Evolutionary conservation across 2,113 vertebrate genomes (phyloP).

Genomic region (Megaceryle torquata): DNA sequence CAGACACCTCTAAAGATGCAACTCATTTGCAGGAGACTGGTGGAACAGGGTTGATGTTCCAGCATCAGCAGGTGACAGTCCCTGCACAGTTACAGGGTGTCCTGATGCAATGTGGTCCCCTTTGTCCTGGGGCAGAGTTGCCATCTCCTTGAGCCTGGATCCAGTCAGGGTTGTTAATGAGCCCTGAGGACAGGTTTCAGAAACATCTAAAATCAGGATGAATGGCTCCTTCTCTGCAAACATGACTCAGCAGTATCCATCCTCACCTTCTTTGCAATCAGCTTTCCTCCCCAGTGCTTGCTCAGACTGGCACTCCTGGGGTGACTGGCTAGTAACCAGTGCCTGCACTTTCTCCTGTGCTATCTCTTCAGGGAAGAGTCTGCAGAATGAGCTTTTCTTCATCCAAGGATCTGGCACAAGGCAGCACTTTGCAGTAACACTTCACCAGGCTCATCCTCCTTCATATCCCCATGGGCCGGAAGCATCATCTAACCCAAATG

Average conservation of each 20-base stretch:
- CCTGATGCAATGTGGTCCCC: rapidly evolving
- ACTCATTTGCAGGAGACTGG: neutral
- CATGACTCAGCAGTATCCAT: neutral
- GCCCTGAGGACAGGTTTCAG: neutral
- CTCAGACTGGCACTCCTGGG: rapidly evolving
- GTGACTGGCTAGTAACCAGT: rapidly evolving
- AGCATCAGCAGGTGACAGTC: neutral
- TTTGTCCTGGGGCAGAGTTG: neutral
- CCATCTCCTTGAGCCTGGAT: neutral
- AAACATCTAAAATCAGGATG: neutral
- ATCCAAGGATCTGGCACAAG: neutral
- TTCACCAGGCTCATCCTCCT: neutral
- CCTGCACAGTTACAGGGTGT: neutral
- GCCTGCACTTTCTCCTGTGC: rapidly evolving
- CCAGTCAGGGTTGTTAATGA: neutral
- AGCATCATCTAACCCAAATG: neutral
- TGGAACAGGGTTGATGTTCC: neutral
- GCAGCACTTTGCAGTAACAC: rapidly evolving
- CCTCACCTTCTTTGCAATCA: neutral
- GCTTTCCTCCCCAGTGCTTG: neutral
- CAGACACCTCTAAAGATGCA: neutral
- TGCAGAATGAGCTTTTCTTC: neutral
- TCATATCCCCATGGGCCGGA: neutral
- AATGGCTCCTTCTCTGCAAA: neutral
- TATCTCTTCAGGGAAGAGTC: neutral